phyloP scores from a whole-genome alignment of 1,140 invertebrate genomes.

The Sitodiplosis mosellana region DNA sequence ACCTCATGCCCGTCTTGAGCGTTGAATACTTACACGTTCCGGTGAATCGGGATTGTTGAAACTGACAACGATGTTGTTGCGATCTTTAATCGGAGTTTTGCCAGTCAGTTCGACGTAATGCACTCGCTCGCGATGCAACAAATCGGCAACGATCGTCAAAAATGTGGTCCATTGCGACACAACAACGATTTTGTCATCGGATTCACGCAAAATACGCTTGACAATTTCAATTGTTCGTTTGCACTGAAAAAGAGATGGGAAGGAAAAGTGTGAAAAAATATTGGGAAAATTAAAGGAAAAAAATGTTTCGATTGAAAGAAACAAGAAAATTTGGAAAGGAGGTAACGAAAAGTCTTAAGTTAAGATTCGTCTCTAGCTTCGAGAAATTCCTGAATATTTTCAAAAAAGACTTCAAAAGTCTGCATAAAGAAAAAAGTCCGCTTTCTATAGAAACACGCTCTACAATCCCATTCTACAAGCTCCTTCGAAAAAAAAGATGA shows the following conservation, averaged over 20 bases:
- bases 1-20: neutral
- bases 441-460: no score
- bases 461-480: no score
- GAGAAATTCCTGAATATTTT: no score
- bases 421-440: no score
- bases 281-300: no score
- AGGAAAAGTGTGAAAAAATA: neutral
- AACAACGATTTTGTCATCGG: conserved; percentile 56
- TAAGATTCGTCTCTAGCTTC: no score
- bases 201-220: conserved; percentile 29
- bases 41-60: conserved; percentile 39
- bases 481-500: no score
- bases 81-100: conserved; percentile 35
- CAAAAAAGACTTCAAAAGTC: no score
- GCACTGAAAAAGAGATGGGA: conserved; percentile 27
- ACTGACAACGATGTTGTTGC: conserved; percentile 41
- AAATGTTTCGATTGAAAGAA: no score
- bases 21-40: neutral
- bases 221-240: conserved; percentile 36
- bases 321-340: no score
- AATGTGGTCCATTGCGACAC: conserved; percentile 78
- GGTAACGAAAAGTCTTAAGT: no score
- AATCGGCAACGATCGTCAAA: conserved; percentile 42
- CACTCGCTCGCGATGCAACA: conserved; percentile 34
- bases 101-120: conserved; percentile 46